Percentiles rank a stretch among this genome's conserved stretches.
Conservation (phyloP, 2,888 invertebrate species). For the Cephalotes varians region DNA sequence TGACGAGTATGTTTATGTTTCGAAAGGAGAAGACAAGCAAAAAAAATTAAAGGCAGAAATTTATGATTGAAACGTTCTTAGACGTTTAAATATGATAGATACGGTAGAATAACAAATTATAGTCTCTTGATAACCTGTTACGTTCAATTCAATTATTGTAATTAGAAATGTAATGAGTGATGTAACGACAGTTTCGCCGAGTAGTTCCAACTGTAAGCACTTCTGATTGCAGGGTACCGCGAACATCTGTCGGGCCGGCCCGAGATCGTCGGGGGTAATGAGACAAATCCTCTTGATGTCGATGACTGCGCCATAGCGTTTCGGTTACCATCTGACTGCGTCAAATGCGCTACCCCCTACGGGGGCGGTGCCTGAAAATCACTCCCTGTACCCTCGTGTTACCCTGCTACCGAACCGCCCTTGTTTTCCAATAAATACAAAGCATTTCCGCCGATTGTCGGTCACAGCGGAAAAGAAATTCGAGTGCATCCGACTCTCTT, state of each 20-base stretch:
- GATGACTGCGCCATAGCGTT: constrained; percentile 65
- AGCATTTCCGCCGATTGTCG: constrained; percentile 67
- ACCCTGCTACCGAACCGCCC: constrained; percentile 84
- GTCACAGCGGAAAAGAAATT: constrained; percentile 38
- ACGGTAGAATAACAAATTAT: constrained; percentile 22
- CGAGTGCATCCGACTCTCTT: background rate
- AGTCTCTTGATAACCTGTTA: constrained; percentile 34
- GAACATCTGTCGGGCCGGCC: constrained; percentile 26
- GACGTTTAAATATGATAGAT: background rate
- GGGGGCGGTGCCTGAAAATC: constrained; percentile 77
- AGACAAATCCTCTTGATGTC: constrained; percentile 27
- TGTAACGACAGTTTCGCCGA: background rate
- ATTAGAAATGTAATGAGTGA: background rate
- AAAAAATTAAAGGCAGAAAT: background rate
- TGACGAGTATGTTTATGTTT: background rate
- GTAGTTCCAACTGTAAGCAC: background rate
- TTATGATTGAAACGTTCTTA: background rate
- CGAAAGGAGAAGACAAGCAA: background rate
- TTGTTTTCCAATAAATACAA: constrained; percentile 85
- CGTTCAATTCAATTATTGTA: constrained; percentile 8
- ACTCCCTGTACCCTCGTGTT: constrained; percentile 77
- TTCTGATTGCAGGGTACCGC: background rate
- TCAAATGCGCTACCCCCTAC: constrained; percentile 59
- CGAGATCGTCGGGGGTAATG: background rate
- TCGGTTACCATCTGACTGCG: constrained; percentile 65